These are phyloP conservation scores for Siniperca chuatsi DNA, from an alignment of 2,113 vertebrate genomes.

Conservation along the genomic window DNA sequence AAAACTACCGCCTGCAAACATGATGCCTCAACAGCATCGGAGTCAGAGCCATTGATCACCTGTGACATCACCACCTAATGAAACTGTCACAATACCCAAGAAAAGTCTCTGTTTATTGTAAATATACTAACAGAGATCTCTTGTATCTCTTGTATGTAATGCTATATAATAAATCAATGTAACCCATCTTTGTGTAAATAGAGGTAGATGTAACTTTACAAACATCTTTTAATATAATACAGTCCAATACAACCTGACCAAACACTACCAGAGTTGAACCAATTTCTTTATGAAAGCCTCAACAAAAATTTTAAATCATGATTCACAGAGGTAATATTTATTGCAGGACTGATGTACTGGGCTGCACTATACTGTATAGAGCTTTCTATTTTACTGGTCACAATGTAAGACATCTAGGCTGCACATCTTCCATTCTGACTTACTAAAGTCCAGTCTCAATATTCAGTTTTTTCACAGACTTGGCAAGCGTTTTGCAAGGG, in stretches of 20 bases:
- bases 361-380: neutral
- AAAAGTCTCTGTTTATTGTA: neutral
- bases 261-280: too few species aligned
- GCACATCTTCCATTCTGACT: neutral
- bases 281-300: too few species aligned
- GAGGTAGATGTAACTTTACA: neutral
- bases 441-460: neutral
- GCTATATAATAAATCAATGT: neutral
- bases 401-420: neutral
- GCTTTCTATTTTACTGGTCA: neutral
- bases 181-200: neutral
- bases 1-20: neutral
- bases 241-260: neutral
- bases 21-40: neutral
- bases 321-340: too few species aligned
- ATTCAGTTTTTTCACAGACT: neutral
- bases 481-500: neutral
- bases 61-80: neutral
- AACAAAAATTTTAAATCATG: too few species aligned
- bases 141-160: neutral
- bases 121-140: neutral
- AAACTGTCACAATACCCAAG: neutral
- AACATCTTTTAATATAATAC: neutral
- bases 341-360: too few species aligned
- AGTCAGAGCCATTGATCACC: neutral